Base-by-base conservation (phyloP, 2,797 vertebrate genomes). In the Gymnothorax javanicus region DNA sequence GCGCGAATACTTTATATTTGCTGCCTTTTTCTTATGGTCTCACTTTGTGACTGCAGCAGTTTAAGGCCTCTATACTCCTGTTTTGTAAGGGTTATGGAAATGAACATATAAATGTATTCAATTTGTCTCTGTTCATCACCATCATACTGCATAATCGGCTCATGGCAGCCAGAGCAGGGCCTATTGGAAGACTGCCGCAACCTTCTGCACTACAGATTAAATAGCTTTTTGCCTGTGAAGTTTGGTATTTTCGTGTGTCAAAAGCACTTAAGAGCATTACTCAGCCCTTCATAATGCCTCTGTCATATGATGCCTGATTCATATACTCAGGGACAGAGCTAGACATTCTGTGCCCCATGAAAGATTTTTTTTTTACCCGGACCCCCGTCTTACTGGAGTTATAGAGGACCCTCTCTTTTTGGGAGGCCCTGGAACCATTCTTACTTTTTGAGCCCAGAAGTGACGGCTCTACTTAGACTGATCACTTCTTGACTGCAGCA, bases 161-260 rank as follows among this genome's bases (percentile, higher is more conserved):
- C 6, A 79, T 86, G 83, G 73, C 84, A 20, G 62, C 23, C 59
- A 82, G 56, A 67, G 59, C 57, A 73, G 71, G 83, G 50, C 12
- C 54, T 43, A 82, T 43, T 85, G 82, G 57, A 56, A 83, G 62
- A 86, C 84, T 85, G 79, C 69, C 84, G 52, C 58, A 86, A 15
- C 84, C 82, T 54, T 84, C 77, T 86, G 89, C 85, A 88, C 91
- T 91, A 88, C 57, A 57, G 87, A 89, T 87, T 88, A 89, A 86
- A 90, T 62, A 17, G 13, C 33, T 88, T 87, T 88, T 69, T 89
- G 84, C 77, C 87, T 86, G 84, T 88, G 83, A 86, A 62, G 89
- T 77, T 33, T 62, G 81, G 52, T 86, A 82, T 86, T 85, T 27
- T 60, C 58, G 54, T 77, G 84, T 85, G 81, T 88, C 77, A 87